These are phyloP conservation scores for Podarcis muralis DNA, from an alignment of 2,113 vertebrate genomes.

Conservation along the genomic window DNA sequence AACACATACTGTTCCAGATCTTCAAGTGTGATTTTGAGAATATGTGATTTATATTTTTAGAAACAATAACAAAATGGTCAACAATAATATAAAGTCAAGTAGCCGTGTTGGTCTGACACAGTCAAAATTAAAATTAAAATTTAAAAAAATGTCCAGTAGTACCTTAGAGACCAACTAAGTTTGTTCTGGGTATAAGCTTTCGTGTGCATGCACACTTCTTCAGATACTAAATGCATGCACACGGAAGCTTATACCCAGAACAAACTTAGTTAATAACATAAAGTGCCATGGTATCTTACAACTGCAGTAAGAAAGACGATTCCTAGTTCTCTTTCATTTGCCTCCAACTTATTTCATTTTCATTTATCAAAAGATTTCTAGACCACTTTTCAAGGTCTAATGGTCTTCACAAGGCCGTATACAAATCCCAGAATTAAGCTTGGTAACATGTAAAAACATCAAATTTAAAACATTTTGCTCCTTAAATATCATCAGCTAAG, in stretches of 20 bases:
- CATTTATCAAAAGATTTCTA: neutral
- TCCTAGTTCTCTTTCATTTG: slow-evolving; percentile 42
- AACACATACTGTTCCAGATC: neutral
- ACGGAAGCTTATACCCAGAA: no score
- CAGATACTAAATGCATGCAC: no score
- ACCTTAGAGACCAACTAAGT: no score
- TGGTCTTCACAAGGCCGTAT: neutral
- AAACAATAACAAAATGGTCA: no score
- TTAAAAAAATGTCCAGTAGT: no score
- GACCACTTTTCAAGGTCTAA: neutral
- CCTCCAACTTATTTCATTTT: neutral
- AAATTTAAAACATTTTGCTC: neutral
- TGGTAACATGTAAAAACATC: neutral
- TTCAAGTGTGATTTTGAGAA: neutral
- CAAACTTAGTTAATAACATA: slow-evolving; percentile 15
- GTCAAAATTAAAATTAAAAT: no score
- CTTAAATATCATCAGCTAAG: neutral
- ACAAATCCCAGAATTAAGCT: neutral
- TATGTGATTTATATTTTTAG: no score
- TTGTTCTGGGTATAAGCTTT: no score
- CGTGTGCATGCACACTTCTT: no score
- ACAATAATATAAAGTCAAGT: no score
- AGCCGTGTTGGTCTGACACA: no score
- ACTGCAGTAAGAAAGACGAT: slow-evolving; percentile 24
- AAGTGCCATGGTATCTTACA: slow-evolving; percentile 55